Percentiles rank a stretch among this genome's conserved stretches.
These are phyloP conservation scores for Etia nguti DNA, from an alignment of 2,113 vertebrate species.

Conservation along the genomic window DNA sequence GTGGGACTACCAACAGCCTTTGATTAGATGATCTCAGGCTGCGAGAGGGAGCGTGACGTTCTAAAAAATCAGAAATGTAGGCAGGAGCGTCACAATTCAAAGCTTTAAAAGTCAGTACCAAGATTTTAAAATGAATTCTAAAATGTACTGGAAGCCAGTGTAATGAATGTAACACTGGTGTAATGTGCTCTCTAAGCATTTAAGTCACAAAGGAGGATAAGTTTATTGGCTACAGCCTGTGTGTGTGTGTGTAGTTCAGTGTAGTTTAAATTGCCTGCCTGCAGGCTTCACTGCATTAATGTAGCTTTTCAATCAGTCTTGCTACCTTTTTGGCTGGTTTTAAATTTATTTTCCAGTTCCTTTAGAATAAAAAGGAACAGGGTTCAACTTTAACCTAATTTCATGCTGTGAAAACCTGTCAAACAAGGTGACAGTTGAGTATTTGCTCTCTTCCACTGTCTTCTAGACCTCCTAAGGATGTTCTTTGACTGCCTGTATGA, in stretches of 20 bases:
- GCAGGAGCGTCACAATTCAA: too few relatives aligned
- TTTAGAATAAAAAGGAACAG: not conserved
- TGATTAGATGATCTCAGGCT: too few relatives aligned
- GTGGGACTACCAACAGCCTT: too few relatives aligned
- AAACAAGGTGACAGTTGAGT: not conserved
- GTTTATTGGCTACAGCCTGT: not conserved
- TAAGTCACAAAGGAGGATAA: not conserved
- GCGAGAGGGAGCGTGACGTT: too few relatives aligned
- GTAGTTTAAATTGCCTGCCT: not conserved
- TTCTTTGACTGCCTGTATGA: slow-evolving; percentile 99
- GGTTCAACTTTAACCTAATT: not conserved
- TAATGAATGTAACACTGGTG: too few relatives aligned
- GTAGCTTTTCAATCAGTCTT: not conserved
- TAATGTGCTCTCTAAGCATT: too few relatives aligned
- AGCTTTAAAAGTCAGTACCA: too few relatives aligned
- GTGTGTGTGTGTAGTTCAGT: not conserved
- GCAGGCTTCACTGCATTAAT: not conserved
- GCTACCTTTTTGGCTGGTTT: not conserved
- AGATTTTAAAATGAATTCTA: too few relatives aligned
- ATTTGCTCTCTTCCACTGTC: not conserved
- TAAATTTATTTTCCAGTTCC: fast-evolving
- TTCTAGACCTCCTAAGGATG: slow-evolving; percentile 91
- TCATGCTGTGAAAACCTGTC: not conserved
- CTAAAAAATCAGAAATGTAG: too few relatives aligned
- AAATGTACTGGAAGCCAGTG: too few relatives aligned